Conservation (phyloP, 2,797 vertebrate genomes). For the Passerculus sandwichensis region DNA sequence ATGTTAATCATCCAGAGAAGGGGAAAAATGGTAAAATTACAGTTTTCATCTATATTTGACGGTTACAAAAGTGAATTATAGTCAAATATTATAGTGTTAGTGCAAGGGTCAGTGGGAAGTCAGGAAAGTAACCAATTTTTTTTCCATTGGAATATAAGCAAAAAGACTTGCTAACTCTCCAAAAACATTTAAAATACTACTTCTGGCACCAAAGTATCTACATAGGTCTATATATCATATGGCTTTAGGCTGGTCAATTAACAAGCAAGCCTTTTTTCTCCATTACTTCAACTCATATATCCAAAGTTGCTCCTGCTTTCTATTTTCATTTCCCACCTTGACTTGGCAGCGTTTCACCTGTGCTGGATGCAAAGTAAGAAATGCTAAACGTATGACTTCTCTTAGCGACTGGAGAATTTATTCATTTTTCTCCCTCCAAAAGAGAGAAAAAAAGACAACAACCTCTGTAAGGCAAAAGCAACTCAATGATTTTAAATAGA, state of each 20-base stretch:
- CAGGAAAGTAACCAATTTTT: not conserved
- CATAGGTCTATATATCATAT: not conserved
- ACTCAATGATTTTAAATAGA: not conserved
- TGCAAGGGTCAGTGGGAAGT: not conserved
- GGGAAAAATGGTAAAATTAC: fast-evolving
- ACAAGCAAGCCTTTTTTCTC: not conserved
- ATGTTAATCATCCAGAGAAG: not conserved
- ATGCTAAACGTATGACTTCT: not conserved
- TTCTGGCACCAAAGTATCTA: not conserved
- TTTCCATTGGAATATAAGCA: not conserved
- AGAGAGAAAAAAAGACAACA: not conserved
- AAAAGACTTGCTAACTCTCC: not conserved
- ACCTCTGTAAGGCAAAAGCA: not conserved
- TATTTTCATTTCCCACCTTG: not conserved
- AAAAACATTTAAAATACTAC: not conserved
- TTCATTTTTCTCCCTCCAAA: fast-evolving
- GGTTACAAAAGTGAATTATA: not conserved
- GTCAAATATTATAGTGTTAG: not conserved
- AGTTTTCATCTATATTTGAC: not conserved
- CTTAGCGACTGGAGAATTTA: not conserved
- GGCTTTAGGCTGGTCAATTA: not conserved
- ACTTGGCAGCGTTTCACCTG: not conserved
- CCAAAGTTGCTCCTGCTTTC: not conserved
- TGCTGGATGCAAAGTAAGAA: not conserved
- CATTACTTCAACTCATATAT: not conserved